Conservation (phyloP, 2,797 vertebrate genomes). For the Vespertilio murinus region DNA sequence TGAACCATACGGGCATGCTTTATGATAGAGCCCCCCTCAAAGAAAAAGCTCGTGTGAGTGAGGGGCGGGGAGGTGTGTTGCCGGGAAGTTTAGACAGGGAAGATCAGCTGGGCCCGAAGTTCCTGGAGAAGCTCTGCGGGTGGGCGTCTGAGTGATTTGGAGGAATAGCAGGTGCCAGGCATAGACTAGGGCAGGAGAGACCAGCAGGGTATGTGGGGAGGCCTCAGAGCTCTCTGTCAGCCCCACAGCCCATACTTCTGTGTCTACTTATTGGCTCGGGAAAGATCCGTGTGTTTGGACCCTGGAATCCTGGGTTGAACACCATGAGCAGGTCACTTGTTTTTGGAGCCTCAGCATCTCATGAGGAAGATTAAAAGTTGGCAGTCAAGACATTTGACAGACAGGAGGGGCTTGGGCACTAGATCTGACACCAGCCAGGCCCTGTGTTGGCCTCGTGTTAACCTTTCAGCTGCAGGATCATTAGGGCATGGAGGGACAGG, state of each 20-base stretch:
- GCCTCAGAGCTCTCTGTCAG: not conserved
- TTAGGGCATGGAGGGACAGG: not conserved
- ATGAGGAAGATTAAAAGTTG: not conserved
- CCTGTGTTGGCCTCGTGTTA: not conserved
- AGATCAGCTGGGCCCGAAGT: not conserved
- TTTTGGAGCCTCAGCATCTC: not conserved
- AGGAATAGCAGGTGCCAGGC: not conserved
- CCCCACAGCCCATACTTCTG: not conserved
- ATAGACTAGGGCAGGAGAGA: not conserved
- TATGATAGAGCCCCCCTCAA: not conserved
- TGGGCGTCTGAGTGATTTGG: not conserved
- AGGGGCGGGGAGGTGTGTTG: not conserved
- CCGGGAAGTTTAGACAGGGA: not conserved
- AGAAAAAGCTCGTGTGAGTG: not conserved
- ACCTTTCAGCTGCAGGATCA: not conserved
- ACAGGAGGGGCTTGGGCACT: fast-evolving
- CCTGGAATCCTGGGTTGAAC: not conserved
- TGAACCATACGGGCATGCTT: not conserved
- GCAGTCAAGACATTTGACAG: not conserved
- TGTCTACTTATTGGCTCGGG: not conserved
- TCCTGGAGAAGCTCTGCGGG: not conserved
- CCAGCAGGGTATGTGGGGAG: too few species aligned
- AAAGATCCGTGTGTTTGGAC: not conserved
- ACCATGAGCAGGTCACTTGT: not conserved
- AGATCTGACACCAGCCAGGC: not conserved